Evolutionary conservation across 2,888 invertebrate genomes (phyloP), one percentile per base, ranked within the genome.

Genomic region (Leucophenga maculata): DNA sequence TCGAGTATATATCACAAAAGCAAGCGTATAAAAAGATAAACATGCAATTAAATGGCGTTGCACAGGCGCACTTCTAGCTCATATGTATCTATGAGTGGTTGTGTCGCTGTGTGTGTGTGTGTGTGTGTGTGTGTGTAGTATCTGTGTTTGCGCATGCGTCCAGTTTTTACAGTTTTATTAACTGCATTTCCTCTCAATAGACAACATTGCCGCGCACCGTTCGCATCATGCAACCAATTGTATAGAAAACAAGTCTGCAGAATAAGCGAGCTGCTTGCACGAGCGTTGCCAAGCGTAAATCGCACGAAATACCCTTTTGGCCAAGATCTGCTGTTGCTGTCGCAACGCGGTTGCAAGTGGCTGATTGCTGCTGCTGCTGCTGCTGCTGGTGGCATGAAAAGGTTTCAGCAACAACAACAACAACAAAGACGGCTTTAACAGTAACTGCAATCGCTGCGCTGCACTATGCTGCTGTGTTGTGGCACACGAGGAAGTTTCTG

Each of bases 131-230:
- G 32, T 69, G 52, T 72, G 50, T 71, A 18, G 52, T 60, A 16
- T 71, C 54, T 74, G 75, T 78, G 76, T 77, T 76, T 82, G 84
- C 83, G 85, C 85, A 85, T 86, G 86, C 86, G 85, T 85, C 86
- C 86, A 86, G 85, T 85, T 85, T 85, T 85, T 86, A 85, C 85
- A 85, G 86, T 85, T 86, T 82, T 80, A 78, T 83, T 85, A 85
- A 84, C 85, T 85, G 84, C 86, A 83, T 82, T 81, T 83, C 82
- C 83, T 82, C 83, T n/a, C 55, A 3, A 26, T 13, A 20, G 55
- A 50, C 55, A 66, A 72, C 76, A 67, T n/a, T 82, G 75, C 79
- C 81, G 83, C 83, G 81, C 83, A 82, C 83, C 79, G 80, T 80
- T 78, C n/a, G 83, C 83, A 48, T 39, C 72, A 69, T 74, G 67